Conservation (phyloP, 2,888 invertebrate species). For the Helleia helle region DNA sequence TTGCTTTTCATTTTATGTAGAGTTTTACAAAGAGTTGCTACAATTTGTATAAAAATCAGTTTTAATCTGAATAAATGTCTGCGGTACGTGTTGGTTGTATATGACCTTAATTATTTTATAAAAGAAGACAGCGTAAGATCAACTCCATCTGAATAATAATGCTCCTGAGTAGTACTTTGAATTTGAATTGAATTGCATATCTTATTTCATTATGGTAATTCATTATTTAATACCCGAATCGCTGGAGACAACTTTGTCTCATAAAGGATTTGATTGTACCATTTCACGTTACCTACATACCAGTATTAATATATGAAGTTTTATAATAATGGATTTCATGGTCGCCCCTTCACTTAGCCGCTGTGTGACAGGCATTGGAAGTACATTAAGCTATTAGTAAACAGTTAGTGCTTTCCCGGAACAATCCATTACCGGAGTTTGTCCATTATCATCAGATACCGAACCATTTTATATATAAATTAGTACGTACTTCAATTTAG, state of each 20-base stretch:
- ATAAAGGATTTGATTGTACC: no score
- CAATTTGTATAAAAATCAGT: no score
- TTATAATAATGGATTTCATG: not conserved
- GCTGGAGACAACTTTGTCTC: no score
- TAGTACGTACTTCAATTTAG: not conserved
- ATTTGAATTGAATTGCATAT: conserved; percentile 3
- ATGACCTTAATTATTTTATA: conserved; percentile 7
- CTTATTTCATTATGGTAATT: not conserved
- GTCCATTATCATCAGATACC: conserved; percentile 10
- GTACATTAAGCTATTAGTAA: conserved; percentile 63
- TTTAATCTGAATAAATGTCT: conserved; percentile 1
- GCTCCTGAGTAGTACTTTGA: not conserved
- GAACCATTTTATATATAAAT: not conserved
- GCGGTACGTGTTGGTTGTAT: conserved; percentile 1
- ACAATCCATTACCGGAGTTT: conserved; percentile 21
- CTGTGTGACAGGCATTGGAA: conserved; percentile 37
- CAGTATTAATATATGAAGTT: no score
- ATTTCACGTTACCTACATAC: no score
- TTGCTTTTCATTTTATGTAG: no score
- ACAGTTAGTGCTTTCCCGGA: conserved; percentile 39
- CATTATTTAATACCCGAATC: no score
- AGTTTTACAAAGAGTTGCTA: no score
- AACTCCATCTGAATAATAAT: conserved; percentile 5
- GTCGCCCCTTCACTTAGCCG: conserved; percentile 30
- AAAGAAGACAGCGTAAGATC: conserved; percentile 3